Conservation (phyloP, 2,113 vertebrate genomes). For the human region GRCh38 chr7:90009501-90010000, state of each 20-base stretch:
- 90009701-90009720: not conserved
- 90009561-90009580: not conserved
- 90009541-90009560: not conserved
- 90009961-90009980: not conserved
- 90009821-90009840: not conserved
- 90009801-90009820: not conserved
- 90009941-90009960: not conserved
- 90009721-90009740: not conserved
- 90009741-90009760: not conserved
- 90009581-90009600: not conserved
- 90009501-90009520: not conserved
- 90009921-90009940: not conserved
- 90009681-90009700: not conserved
- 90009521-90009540: not conserved
- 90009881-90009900: not conserved
- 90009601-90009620: not conserved
- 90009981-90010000: not conserved
- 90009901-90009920: not conserved
- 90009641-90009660: not conserved
- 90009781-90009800: constrained; percentile 32
- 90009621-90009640: not conserved
- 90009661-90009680: not conserved
- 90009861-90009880: not conserved
- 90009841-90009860: not conserved
- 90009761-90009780: not conserved